phyloP scores from a whole-genome alignment of 2,888 invertebrate genomes.

The Colletes collaris region DNA sequence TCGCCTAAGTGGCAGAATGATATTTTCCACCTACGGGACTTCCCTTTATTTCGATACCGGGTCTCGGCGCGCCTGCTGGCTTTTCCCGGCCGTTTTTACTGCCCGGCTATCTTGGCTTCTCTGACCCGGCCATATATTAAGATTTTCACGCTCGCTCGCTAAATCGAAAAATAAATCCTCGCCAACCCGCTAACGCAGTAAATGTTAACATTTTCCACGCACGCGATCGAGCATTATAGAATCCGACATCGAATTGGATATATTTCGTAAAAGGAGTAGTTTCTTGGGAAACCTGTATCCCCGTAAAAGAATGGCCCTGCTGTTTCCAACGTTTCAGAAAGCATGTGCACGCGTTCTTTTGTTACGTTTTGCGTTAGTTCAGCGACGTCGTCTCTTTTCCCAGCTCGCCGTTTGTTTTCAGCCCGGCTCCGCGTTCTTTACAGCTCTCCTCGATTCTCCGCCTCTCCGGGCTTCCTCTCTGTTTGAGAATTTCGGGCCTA shows the following conservation, averaged over 20 bases:
- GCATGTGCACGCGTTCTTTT: constrained; percentile 45
- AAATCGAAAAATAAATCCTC: background rate
- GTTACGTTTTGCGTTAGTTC: constrained; percentile 25
- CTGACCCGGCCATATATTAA: constrained; percentile 3
- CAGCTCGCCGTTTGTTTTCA: constrained; percentile 29
- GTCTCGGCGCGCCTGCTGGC: background rate
- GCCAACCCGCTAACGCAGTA: background rate
- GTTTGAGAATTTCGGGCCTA: constrained; percentile 57
- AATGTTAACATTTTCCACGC: no score
- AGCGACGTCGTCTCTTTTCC: constrained; percentile 17
- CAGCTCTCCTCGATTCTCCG: constrained; percentile 28
- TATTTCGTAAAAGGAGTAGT: no score
- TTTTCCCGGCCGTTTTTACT: constrained; percentile 14
- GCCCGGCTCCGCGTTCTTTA: constrained; percentile 32
- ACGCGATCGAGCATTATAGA: no score
- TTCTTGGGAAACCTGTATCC: background rate
- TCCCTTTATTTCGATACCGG: constrained; percentile 54
- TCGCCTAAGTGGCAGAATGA: constrained; percentile 68
- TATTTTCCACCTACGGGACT: constrained; percentile 67
- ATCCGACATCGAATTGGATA: no score
- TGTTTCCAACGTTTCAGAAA: background rate
- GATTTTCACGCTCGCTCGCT: background rate
- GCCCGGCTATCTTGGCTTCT: background rate
- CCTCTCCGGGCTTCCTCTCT: constrained; percentile 14
- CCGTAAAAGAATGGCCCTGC: background rate